phyloP scores from a whole-genome alignment of 2,797 vertebrate genomes.

The Sardinella longiceps region DNA sequence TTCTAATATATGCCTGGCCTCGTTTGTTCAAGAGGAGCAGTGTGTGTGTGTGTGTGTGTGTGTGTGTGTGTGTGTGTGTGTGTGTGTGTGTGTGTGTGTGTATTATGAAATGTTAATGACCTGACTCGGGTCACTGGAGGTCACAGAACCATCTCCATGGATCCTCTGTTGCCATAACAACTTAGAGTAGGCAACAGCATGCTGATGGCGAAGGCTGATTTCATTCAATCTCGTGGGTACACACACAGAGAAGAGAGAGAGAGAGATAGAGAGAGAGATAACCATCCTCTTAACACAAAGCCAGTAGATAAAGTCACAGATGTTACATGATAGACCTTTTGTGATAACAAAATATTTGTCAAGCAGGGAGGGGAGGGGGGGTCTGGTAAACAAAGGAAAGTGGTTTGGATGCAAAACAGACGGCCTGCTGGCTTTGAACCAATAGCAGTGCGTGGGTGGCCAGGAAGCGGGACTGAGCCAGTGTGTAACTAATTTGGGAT shows the following conservation, averaged over 20 bases:
- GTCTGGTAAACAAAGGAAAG: not conserved
- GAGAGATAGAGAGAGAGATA: not conserved
- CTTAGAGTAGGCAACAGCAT: not conserved
- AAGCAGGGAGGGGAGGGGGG: no score
- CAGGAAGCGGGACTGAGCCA: not conserved
- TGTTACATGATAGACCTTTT: not conserved
- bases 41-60: not conserved
- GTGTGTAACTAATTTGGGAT: conserved; percentile 2
- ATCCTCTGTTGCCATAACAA: conserved; percentile 31
- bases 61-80: conserved; percentile 4
- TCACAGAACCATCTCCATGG: conserved; percentile 23
- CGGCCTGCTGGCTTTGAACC: not conserved
- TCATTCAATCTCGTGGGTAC: no score
- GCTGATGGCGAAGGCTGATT: not conserved
- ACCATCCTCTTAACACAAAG: not conserved
- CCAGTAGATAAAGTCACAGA: not conserved
- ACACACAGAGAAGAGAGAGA: not conserved
- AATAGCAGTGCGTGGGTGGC: not conserved
- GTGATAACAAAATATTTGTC: not conserved
- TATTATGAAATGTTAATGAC: not conserved
- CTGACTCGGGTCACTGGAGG: not conserved
- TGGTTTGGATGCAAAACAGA: not conserved
- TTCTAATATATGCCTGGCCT: not conserved
- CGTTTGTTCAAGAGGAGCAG: not conserved
- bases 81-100: conserved; percentile 14